phyloP scores from a whole-genome alignment of 1,140 invertebrate genomes.

The Megalopta genalis region DNA sequence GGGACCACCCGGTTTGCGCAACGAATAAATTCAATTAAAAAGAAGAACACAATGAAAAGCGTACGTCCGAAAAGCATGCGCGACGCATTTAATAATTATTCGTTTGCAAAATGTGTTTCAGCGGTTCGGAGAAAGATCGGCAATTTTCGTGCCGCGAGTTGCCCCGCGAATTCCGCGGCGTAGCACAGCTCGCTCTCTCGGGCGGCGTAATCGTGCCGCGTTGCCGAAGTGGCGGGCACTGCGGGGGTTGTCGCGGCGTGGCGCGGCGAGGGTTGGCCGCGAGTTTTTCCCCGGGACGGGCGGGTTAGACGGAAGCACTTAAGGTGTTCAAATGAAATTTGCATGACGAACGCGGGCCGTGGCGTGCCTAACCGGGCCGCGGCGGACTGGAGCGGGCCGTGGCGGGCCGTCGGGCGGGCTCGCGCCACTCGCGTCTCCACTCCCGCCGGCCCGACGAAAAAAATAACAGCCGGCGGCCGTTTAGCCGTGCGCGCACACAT shows the following conservation, averaged over 20 bases:
- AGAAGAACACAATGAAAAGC: no score
- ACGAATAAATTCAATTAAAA: no score
- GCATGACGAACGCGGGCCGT: constrained; percentile 52
- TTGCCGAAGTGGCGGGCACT: constrained; percentile 33
- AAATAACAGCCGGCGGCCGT: constrained; percentile 57
- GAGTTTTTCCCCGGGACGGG: constrained; percentile 18
- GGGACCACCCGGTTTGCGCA: no score
- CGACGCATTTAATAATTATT: no score
- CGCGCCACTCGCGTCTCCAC: constrained; percentile 27
- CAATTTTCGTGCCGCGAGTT: no score
- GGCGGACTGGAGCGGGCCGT: background rate
- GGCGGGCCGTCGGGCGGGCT: no score
- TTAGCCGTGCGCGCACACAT: constrained; percentile 41
- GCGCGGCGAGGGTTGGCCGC: constrained; percentile 15
- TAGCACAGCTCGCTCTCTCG: constrained; percentile 21
- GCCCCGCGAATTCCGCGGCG: no score
- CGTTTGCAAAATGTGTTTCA: no score
- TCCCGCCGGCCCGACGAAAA: constrained; percentile 37
- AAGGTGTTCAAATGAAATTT: constrained; percentile 61
- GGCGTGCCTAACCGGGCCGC: no score
- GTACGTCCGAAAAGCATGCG: no score
- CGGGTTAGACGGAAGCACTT: constrained; percentile 39
- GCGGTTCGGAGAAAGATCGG: no score
- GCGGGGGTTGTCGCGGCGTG: constrained; percentile 26
- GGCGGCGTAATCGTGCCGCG: constrained; percentile 20